A percentile compares a stretch with the other conserved stretches of the same genome.
phyloP scores from a whole-genome alignment of 2,113 vertebrate genomes.

The Hippocampus mohnikei region DNA sequence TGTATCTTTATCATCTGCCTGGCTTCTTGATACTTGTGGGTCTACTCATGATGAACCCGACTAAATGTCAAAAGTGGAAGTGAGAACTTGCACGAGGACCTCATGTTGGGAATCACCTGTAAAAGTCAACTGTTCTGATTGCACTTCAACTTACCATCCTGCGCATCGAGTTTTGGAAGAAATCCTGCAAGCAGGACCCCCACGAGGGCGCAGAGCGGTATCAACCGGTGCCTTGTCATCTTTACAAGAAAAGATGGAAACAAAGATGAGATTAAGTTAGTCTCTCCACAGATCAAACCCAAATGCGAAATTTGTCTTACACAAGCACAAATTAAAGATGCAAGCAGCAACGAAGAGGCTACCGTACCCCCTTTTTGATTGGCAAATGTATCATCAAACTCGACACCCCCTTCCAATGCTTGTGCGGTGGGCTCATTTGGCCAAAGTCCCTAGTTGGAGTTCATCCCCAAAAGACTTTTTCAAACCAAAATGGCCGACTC shows the following conservation, averaged over 20 bases:
- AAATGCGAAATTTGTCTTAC: too few species aligned
- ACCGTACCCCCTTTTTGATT: too few species aligned
- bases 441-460: too few species aligned
- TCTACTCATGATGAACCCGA: background rate
- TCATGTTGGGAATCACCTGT: conserved; percentile 2
- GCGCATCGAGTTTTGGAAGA: conserved; percentile 63
- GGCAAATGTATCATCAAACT: too few species aligned
- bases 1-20: background rate
- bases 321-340: too few species aligned
- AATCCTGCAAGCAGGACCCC: conserved; percentile 75
- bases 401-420: too few species aligned
- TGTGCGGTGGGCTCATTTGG: too few species aligned
- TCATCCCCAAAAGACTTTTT: too few species aligned
- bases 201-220: conserved; percentile 66
- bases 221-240: conserved; percentile 77
- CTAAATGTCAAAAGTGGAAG: background rate
- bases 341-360: too few species aligned
- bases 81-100: background rate
- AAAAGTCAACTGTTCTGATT: background rate
- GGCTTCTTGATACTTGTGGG: background rate
- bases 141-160: conserved; percentile 68
- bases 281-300: too few species aligned
- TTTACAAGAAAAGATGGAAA: conserved; percentile 39
- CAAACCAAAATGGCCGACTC: too few species aligned
- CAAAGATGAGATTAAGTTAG: background rate